Evolutionary conservation across 2,797 vertebrate species (phyloP).

Genomic region (Alcedo quadribrachys): DNA sequence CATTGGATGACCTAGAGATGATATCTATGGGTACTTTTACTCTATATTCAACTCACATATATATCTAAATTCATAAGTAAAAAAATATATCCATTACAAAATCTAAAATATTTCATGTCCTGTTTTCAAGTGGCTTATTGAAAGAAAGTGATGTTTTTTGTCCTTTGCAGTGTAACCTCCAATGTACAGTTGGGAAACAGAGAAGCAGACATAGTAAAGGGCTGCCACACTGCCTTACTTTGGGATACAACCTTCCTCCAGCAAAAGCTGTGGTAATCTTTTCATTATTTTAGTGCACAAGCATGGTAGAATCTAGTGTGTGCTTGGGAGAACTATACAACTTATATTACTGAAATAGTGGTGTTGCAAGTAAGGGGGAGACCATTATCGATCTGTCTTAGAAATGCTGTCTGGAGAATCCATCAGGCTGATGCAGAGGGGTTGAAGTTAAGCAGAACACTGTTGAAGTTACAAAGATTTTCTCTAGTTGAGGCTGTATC

Average conservation of each 20-base stretch:
- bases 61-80: background rate
- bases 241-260: background rate
- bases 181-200: background rate
- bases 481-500: background rate
- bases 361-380: background rate
- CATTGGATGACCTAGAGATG: too few relatives aligned
- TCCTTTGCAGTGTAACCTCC: background rate
- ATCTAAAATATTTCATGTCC: background rate
- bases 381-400: background rate
- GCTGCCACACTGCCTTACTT: background rate
- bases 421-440: background rate
- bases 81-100: background rate
- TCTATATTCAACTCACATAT: background rate
- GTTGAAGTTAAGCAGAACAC: background rate
- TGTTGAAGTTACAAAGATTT: background rate
- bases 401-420: background rate
- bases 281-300: background rate
- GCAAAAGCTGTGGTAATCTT: background rate
- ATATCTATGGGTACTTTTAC: background rate
- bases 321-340: background rate
- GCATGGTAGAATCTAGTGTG: background rate
- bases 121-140: background rate
- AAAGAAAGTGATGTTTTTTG: background rate
- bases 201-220: background rate
- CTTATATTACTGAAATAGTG: background rate